Evolutionary conservation across 1,140 invertebrate genomes (phyloP).

Genomic region (Aphis gossypii): DNA sequence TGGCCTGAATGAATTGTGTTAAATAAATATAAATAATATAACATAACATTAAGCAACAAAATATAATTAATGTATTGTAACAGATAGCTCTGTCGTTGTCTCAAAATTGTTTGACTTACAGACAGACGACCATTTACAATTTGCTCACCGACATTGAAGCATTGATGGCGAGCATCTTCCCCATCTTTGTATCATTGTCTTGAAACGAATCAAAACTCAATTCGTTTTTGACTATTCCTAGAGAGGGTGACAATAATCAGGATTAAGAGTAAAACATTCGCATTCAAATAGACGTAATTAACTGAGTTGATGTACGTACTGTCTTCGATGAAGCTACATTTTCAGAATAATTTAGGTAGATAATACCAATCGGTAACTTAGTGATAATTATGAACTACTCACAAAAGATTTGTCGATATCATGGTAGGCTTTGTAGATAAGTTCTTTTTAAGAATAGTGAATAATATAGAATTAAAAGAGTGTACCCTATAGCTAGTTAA

Average conservation of each 20-base stretch:
- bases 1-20: constrained; percentile 56
- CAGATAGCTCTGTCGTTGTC: constrained; percentile 57
- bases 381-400: constrained; percentile 41
- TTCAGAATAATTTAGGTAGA: constrained; percentile 45
- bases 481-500: neutral
- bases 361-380: constrained; percentile 29
- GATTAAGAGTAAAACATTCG: constrained; percentile 58
- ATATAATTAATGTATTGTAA: constrained; percentile 51
- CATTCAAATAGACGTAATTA: constrained; percentile 58
- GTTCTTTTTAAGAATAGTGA: constrained; percentile 28
- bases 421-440: constrained; percentile 42
- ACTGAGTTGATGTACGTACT: constrained; percentile 58
- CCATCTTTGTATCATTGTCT: constrained; percentile 58
- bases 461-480: constrained; percentile 38
- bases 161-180: constrained; percentile 57
- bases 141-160: constrained; percentile 58
- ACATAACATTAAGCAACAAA: constrained; percentile 53
- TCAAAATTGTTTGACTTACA: constrained; percentile 58
- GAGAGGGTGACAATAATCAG: constrained; percentile 58
- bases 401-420: constrained; percentile 45
- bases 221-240: constrained; percentile 57
- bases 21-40: constrained; percentile 44
- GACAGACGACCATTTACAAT: constrained; percentile 54
- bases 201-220: constrained; percentile 58
- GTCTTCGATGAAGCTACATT: constrained; percentile 46